These are phyloP conservation scores for Brotula barbata DNA, from an alignment of 2,797 vertebrate species.

Conservation along the genomic window DNA sequence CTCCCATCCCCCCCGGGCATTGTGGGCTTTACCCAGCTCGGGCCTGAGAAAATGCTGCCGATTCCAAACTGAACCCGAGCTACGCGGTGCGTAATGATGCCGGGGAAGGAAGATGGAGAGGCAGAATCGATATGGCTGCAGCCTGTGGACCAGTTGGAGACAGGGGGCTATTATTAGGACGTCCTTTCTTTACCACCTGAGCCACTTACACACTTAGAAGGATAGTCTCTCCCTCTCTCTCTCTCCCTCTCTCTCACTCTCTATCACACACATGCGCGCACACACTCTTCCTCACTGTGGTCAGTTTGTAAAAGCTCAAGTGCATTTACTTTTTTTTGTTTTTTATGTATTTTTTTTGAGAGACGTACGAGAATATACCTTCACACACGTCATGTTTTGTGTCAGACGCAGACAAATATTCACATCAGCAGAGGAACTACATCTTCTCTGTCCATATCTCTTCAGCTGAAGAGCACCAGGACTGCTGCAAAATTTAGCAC, in stretches of 20 bases:
- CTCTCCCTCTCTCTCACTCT: slow-evolving; percentile 38
- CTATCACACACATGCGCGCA: slow-evolving; percentile 8
- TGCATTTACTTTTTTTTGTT: too few species aligned
- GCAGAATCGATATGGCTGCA: slow-evolving; percentile 71
- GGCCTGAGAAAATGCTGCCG: slow-evolving; percentile 60
- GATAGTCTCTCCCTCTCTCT: slow-evolving; percentile 58
- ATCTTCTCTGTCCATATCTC: slow-evolving; percentile 18
- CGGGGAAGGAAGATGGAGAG: slow-evolving; percentile 60
- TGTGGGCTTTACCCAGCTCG: slow-evolving; percentile 53
- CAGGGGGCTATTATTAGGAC: slow-evolving; percentile 75
- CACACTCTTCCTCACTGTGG: slow-evolving; percentile 20
- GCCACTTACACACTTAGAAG: slow-evolving; percentile 68
- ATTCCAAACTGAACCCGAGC: slow-evolving; percentile 53
- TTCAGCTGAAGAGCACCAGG: slow-evolving; percentile 30
- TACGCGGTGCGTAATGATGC: slow-evolving; percentile 69
- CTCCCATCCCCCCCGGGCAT: slow-evolving; percentile 37
- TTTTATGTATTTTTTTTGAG: too few species aligned
- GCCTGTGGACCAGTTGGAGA: slow-evolving; percentile 75
- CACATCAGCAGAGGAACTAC: slow-evolving; percentile 23
- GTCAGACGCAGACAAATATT: slow-evolving; percentile 16
- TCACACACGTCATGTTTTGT: slow-evolving; percentile 22
- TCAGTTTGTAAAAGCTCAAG: too few species aligned
- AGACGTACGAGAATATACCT: slow-evolving; percentile 17
- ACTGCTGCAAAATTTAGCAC: slow-evolving; percentile 58
- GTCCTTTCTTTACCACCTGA: slow-evolving; percentile 75